Base-by-base conservation (phyloP, 2,888 invertebrate genomes). In the Chironomus riparius region DNA sequence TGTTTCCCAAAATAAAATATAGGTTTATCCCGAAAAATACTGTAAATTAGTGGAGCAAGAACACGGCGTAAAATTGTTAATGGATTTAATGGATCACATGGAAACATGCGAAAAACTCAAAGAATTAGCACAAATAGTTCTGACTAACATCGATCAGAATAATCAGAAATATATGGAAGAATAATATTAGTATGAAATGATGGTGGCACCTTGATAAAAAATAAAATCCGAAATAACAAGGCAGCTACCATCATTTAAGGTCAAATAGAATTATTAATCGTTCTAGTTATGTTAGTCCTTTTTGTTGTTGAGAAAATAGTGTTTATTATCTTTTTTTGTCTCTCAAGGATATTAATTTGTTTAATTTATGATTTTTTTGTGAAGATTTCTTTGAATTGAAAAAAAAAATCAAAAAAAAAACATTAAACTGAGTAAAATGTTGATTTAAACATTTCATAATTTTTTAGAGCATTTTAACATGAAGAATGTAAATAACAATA, bases 11-110 rank as follows among this genome's bases (percentile, higher is more conserved):
- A n/a, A n/a, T n/a, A n/a, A n/a, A n/a, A n/a, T n/a, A n/a, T n/a
- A 97, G 96, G 84, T 84, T 2, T 84, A 84, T 80, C 84, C 96
- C 61, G 90, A 91, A 77, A 97, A 97, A 85, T 98, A 98, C 85
- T 98, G 97, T 84, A 86, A 87, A 78, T 86, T 97, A 81, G 90
- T 98, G 68, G 91, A 92, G 80, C 87, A 89, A 68, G 98, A 98
- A 85, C 92, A 92, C 48, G 98, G 98, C 0, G 82, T 95, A 72
- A 85, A 86, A 61, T 86, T 95, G 77, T 86, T 98, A 62, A 85
- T 88, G 77, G 88, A 89, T 78, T 83, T 94, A 72, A 84, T 92
- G 15, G 81, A 83, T 10, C 88, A 91, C 81, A 86, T 88, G 21
- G 83, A 85, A 77, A 90, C 92, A 0, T 90, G 91, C 80, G 82